Conservation (phyloP, 2,888 invertebrate genomes). For the Drosophila emarginata region DNA sequence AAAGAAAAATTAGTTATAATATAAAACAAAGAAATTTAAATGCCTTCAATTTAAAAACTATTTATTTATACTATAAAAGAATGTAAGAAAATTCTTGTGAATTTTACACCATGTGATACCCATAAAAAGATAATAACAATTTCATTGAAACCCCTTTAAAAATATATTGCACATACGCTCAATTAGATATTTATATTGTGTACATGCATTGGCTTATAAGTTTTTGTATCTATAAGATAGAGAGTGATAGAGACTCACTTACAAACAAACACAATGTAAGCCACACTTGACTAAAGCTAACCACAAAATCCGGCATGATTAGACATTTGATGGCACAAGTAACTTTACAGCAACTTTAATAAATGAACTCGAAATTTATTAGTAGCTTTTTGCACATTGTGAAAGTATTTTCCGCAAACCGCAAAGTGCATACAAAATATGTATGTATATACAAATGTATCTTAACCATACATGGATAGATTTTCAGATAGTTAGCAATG, state of each 20-base stretch:
- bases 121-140: not conserved
- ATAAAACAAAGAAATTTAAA: no score
- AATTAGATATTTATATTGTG: constrained; percentile 2
- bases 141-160: not conserved
- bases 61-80: no score
- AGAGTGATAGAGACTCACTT: constrained; percentile 34
- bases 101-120: no score
- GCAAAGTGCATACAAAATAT: constrained; percentile 47
- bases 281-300: constrained; percentile 45
- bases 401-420: constrained; percentile 20
- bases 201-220: constrained; percentile 31
- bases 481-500: not conserved
- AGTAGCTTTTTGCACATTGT: constrained; percentile 35
- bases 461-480: not conserved
- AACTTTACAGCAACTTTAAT: constrained; percentile 61
- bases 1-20: no score
- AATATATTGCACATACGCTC: constrained; percentile 1
- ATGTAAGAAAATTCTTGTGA: no score
- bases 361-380: constrained; percentile 68
- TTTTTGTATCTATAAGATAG: constrained; percentile 56
- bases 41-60: no score
- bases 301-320: constrained; percentile 69
- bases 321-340: constrained; percentile 59
- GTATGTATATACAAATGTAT: constrained; percentile 6
- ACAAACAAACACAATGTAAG: constrained; percentile 35